Percentiles rank a stretch among this genome's conserved stretches.
Evolutionary conservation across 2,888 invertebrate genomes (phyloP).

Genomic region (Rhagonycha fulva): DNA sequence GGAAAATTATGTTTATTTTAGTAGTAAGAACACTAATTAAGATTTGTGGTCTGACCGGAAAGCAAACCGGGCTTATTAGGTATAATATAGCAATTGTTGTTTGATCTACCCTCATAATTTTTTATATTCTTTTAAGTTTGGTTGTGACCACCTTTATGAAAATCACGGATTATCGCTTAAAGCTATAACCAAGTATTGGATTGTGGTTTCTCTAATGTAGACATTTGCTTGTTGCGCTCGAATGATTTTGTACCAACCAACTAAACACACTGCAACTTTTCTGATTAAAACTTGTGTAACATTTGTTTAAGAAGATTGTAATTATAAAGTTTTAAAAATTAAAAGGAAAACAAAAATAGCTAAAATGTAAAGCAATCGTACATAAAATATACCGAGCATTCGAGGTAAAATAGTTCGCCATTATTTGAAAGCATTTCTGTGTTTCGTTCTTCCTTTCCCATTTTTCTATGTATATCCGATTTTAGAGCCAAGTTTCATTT

Average conservation of each 20-base stretch:
- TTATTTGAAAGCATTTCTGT: slow-evolving; percentile 25
- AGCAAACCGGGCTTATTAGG: background rate
- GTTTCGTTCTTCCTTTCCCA: slow-evolving; percentile 15
- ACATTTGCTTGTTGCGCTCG: too few species aligned
- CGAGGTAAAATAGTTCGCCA: slow-evolving; percentile 8
- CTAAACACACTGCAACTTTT: background rate
- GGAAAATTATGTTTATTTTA: background rate
- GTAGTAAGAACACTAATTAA: background rate
- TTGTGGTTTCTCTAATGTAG: too few species aligned
- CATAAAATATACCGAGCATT: background rate
- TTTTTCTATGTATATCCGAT: slow-evolving; percentile 9
- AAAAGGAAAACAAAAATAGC: background rate
- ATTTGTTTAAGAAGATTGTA: background rate
- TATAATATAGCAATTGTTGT: too few species aligned
- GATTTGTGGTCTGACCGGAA: background rate
- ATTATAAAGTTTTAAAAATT: background rate
- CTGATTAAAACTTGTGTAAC: background rate
- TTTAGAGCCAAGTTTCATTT: slow-evolving; percentile 10
- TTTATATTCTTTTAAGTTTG: too few species aligned
- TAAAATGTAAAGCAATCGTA: background rate
- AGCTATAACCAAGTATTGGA: too few species aligned
- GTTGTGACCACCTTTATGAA: too few species aligned
- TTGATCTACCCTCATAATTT: too few species aligned
- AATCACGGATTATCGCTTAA: too few species aligned
- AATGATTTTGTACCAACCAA: too few species aligned